These are phyloP conservation scores for Ylistrum balloti DNA, from an alignment of 1,140 invertebrate genomes.

Conservation along the genomic window DNA sequence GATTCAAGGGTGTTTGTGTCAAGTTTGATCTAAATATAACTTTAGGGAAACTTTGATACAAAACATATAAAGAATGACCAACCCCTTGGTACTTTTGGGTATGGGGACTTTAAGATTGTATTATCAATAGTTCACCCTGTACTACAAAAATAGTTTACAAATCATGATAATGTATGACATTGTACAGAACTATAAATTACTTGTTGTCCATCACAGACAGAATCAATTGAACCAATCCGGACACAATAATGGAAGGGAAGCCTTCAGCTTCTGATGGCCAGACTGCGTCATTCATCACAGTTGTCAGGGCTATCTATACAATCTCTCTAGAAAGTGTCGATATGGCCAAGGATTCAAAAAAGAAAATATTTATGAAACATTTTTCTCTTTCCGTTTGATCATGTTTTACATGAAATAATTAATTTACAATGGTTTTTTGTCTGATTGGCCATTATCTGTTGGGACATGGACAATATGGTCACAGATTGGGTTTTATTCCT, in stretches of 20 bases:
- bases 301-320: not conserved
- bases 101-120: not conserved
- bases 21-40: not conserved
- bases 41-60: no score
- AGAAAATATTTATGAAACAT: constrained; percentile 9
- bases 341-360: not conserved
- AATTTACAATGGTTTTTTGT: not conserved
- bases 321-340: not conserved
- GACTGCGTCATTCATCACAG: not conserved
- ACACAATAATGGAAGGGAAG: constrained; percentile 15
- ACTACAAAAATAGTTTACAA: not conserved
- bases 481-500: not conserved
- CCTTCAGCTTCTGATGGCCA: not conserved
- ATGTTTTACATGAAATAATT: not conserved
- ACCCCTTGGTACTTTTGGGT: not conserved
- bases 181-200: constrained; percentile 3
- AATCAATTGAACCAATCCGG: constrained; percentile 24
- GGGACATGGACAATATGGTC: not conserved
- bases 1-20: no score
- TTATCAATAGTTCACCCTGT: not conserved
- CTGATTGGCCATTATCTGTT: not conserved
- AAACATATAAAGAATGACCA: not conserved
- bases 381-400: constrained; percentile 11
- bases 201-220: not conserved
- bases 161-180: constrained; percentile 8